Evolutionary conservation across 2,888 invertebrate genomes (phyloP), one percentile per base, ranked within the genome.

Genomic region (Melangyna quadrimaculata): DNA sequence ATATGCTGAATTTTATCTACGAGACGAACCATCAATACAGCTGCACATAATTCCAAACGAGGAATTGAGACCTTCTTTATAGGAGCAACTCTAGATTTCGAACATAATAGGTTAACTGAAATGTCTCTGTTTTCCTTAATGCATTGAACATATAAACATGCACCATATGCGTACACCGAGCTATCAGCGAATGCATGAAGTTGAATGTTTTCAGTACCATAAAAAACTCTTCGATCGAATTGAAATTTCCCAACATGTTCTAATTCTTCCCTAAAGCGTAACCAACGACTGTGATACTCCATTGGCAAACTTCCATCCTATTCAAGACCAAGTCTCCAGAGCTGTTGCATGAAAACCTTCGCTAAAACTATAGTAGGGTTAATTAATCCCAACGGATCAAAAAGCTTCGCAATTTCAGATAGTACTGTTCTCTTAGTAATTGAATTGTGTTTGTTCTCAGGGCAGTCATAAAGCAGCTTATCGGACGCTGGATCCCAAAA

Each of bases 111-210:
- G n/a, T n/a, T 9, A 55, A 69, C 51, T 2, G 0, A 17, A 32
- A 69, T 53, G 0, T 6, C 27, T 53, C 53, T 53, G 27, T 40
- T 51, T 14, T 51, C 67, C 14, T 14, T 37, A n/a, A 51, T 37
- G 24, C 24, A 53, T n/a, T 37, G 67, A 24, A 67, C 6, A n/a
- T 51, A 67, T 27, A 63, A 27, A 43, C 63, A 63, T 4, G 63
- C 14, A 40, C 61, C 67, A 24, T 51, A 67, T 5, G 67, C 51
- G 14, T 24, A 24, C 27, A 53, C 51, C 6, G 51, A 67, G 14
- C 69, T 69, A 40, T 69, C 53, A n/a, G 40, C 8, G n/a, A 70
- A 70, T 3, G 55, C 55, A 43, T 70, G 69, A 10, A 70, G 69
- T 55, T 55, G 40, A 29, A 29, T 29, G 10, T 70, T 55, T 27